Conservation (phyloP, 30 jellyfish, hydroid and myxozoan genomes). For the Aurelia sp. region DNA sequence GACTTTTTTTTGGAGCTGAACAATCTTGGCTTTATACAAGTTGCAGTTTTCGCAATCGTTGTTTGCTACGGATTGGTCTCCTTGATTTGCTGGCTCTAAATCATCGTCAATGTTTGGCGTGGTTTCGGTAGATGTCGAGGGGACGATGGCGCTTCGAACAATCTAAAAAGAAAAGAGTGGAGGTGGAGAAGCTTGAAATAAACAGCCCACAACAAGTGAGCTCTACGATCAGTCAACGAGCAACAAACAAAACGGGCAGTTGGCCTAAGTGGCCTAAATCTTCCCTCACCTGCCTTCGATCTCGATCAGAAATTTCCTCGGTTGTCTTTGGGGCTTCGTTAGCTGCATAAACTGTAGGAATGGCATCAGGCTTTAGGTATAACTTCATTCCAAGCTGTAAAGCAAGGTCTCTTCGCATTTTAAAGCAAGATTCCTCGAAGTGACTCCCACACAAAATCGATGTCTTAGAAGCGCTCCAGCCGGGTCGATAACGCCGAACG, state of each 20-base stretch:
- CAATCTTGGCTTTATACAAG: slow-evolving; percentile 3
- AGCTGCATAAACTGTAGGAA: slow-evolving; percentile 33
- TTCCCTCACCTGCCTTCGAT: slow-evolving; percentile 1
- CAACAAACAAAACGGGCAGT: not conserved
- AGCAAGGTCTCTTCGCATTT: slow-evolving; percentile 34
- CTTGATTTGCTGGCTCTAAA: not conserved
- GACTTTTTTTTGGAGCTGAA: slow-evolving; percentile 14
- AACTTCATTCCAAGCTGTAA: slow-evolving; percentile 29
- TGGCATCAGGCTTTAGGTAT: slow-evolving; percentile 27
- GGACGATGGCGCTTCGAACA: slow-evolving; percentile 26
- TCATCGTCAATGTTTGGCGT: slow-evolving; percentile 9
- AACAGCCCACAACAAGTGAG: not conserved
- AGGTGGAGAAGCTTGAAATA: not conserved
- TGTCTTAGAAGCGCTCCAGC: slow-evolving; percentile 15
- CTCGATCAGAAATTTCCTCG: slow-evolving; percentile 16
- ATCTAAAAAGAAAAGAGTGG: slow-evolving; percentile 3
- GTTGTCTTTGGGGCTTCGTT: not conserved
- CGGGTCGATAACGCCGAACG: slow-evolving; percentile 59
- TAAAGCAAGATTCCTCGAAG: slow-evolving; percentile 29
- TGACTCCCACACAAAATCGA: slow-evolving; percentile 30
- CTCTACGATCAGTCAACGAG: not conserved
- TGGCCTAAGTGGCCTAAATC: slow-evolving; percentile 16
- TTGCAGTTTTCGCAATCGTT: slow-evolving; percentile 22
- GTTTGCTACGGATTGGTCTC: not conserved
- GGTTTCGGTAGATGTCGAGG: slow-evolving; percentile 1